Evolutionary conservation across 1,140 invertebrate species (phyloP).

Genomic region (Calosoma granatense): DNA sequence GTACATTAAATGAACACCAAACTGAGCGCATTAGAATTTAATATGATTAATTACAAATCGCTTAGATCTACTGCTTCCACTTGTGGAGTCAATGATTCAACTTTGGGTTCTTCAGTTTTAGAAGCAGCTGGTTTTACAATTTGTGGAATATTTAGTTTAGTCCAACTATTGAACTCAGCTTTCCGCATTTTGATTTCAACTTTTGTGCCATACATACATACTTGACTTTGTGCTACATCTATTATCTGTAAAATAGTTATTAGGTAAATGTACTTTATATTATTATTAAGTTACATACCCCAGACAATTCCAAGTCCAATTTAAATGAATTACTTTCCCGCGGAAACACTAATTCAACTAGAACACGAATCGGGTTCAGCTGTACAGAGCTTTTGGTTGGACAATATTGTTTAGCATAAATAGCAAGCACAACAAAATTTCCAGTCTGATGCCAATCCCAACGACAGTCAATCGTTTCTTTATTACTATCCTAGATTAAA

Average conservation of each 20-base stretch:
- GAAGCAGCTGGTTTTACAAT: conserved; percentile 5
- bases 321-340: conserved; percentile 66
- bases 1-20: too few relatives aligned
- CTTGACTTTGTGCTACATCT: conserved; percentile 55
- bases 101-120: conserved; percentile 14
- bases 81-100: conserved; percentile 15
- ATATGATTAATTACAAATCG: conserved; percentile 30
- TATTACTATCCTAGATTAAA: conserved; percentile 35
- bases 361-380: conserved; percentile 74
- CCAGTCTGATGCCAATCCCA: conserved; percentile 92
- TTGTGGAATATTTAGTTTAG: conserved; percentile 56
- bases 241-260: conserved; percentile 48
- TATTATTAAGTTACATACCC: conserved; percentile 49
- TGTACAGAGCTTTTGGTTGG: conserved; percentile 64
- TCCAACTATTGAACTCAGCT: conserved; percentile 73
- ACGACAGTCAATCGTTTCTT: conserved; percentile 61
- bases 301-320: conserved; percentile 71
- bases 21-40: too few relatives aligned
- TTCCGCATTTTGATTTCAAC: conserved; percentile 91
- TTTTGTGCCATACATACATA: conserved; percentile 82
- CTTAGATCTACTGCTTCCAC: conserved; percentile 29
- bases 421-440: conserved; percentile 67
- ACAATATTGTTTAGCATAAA: conserved; percentile 86
- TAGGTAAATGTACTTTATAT: conserved; percentile 10
- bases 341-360: conserved; percentile 67